Evolutionary conservation across 2,888 invertebrate species (phyloP).

Genomic region (Zaprionus obscuricornis): DNA sequence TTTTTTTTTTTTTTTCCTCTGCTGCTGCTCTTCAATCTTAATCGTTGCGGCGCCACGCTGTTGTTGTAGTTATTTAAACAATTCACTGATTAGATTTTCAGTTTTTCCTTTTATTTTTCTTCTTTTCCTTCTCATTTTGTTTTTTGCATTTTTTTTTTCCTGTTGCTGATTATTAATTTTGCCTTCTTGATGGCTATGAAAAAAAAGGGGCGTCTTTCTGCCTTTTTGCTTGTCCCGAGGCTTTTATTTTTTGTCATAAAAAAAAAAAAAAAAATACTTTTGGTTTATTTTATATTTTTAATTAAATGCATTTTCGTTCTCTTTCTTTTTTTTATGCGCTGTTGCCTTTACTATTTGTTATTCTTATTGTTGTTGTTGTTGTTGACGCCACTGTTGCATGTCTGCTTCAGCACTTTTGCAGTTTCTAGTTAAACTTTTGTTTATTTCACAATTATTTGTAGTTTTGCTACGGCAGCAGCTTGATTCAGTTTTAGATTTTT

Average conservation of each 20-base stretch:
- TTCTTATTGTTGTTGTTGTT: background rate
- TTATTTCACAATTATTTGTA: conserved; percentile 26
- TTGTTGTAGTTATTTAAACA: conserved; percentile 71
- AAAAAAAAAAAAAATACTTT: conserved; percentile 38
- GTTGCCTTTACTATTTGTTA: conserved; percentile 22
- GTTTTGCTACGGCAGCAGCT: no score
- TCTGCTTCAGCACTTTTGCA: background rate
- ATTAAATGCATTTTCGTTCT: conserved; percentile 54
- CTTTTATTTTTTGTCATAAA: conserved; percentile 3
- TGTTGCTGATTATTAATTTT: conserved; percentile 9
- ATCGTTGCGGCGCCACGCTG: conserved; percentile 39
- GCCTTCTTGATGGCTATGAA: no score
- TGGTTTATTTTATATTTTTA: conserved; percentile 26
- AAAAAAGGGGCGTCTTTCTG: no score
- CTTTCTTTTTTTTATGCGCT: no score
- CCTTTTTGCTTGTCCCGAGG: no score
- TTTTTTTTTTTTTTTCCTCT: no score
- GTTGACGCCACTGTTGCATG: conserved; percentile 22
- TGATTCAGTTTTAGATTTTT: background rate
- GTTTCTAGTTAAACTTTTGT: background rate
- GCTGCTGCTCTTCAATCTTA: conserved; percentile 17
- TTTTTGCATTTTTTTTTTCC: background rate
- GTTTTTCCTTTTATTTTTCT: conserved; percentile 12
- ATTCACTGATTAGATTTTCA: conserved; percentile 74
- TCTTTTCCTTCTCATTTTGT: background rate